Evolutionary conservation across 2,888 invertebrate genomes (phyloP), one percentile per base, ranked within the genome.

Genomic region (Creontiades dilutus): DNA sequence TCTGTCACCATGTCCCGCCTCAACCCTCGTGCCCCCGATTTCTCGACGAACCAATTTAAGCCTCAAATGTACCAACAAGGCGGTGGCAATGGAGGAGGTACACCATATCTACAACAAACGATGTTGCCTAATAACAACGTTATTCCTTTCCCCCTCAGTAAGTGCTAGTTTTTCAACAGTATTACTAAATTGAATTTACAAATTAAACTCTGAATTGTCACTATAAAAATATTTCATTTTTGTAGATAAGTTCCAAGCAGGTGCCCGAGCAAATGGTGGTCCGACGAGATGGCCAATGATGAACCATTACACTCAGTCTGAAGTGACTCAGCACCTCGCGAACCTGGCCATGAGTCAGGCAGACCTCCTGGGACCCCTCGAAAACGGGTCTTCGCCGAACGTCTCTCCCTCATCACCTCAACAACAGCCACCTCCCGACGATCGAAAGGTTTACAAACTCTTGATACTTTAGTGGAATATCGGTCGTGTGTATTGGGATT

Each of bases 21-120:
- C 68, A 97, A 97, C 93, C 96, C 97, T 0, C 95, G 97, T 92
- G 97, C 97, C 5, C 96, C 97, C 0, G 96, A 96, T 92, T 97
- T 97, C 93, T 95, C 96, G 0, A 95, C 95, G 91, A 94, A 94
- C 68, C 92, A 94, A 93, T 92, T 92, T 92, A 88, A 92, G 92
- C 89, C 90, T 14, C 90, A 84, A 19, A 52, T 80, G 46, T 82
- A 82, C 19, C 52, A 78, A 11, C 80, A 89, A 37, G 27, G 75
- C 12, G 90, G 86, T 13, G 82, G 48, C 12, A 48, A 27, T 47
- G 52, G 78, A 0, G 80, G 80, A 12, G 86, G 86, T 19, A 61
- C 55, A 19, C 78, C 14, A 9, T 48, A 47, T 86, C 88, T 80
- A 85, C 75, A 76, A 89, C 90, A 75, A 48, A 75, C 81, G 57